Percentiles rank a stretch among this genome's conserved stretches.
Conservation (phyloP, 1,140 invertebrate genomes). For the Drosophila oshimai region DNA sequence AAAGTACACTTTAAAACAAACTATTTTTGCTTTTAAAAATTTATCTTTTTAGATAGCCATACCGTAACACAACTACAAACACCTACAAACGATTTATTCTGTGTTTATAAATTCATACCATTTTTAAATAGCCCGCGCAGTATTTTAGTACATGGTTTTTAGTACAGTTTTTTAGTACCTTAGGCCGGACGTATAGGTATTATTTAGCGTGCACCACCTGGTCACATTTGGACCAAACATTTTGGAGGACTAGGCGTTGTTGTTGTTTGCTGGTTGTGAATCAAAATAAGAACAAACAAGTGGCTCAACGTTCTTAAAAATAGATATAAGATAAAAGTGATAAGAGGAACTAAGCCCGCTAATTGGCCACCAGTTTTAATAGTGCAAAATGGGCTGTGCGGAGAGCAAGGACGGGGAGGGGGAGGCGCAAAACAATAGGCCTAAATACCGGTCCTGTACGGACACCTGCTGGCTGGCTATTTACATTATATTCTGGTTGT, state of each 20-base stretch:
- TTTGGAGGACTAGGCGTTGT: slow-evolving; percentile 30
- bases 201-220: slow-evolving; percentile 2
- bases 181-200: neutral
- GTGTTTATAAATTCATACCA: too few species aligned
- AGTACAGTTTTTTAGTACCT: neutral
- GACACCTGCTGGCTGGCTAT: slow-evolving; percentile 93
- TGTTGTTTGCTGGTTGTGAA: slow-evolving; percentile 53
- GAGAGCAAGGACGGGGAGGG: slow-evolving; percentile 76
- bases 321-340: slow-evolving; percentile 1
- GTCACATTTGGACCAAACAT: slow-evolving; percentile 15
- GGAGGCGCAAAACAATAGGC: slow-evolving; percentile 56
- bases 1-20: too few species aligned
- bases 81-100: too few species aligned
- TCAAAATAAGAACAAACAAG: slow-evolving; percentile 45
- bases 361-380: neutral
- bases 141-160: too few species aligned
- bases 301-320: slow-evolving; percentile 31
- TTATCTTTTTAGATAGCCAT: too few species aligned
- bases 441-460: slow-evolving; percentile 87
- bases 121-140: neutral
- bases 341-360: neutral
- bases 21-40: too few species aligned
- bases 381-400: slow-evolving; percentile 74
- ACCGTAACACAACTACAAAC: too few species aligned
- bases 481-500: slow-evolving; percentile 92